These are phyloP conservation scores for Drosophila aff. DNA, from an alignment of 1,140 invertebrate genomes.

Conservation along the genomic window DNA sequence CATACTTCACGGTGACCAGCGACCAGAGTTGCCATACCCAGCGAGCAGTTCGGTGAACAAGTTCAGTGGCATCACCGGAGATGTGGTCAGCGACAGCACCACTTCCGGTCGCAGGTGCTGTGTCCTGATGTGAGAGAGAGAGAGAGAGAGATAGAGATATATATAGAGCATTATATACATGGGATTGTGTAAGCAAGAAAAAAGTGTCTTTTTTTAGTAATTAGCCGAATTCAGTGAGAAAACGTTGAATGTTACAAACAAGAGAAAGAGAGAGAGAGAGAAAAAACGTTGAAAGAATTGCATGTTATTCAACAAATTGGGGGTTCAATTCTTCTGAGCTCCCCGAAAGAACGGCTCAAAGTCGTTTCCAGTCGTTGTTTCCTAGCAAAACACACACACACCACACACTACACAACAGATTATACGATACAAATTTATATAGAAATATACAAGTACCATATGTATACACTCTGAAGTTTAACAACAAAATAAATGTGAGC, in stretches of 20 bases:
- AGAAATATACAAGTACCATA: constrained; percentile 46
- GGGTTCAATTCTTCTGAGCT: constrained; percentile 71
- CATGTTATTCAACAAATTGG: constrained; percentile 23
- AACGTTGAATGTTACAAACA: constrained; percentile 41
- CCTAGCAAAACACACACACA: constrained; percentile 54
- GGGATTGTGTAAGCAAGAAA: constrained; percentile 43
- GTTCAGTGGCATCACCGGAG: constrained; percentile 89
- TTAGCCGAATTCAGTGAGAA: constrained; percentile 59
- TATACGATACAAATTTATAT: constrained; percentile 52
- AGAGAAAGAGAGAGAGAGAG: background rate
- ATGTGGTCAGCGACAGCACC: constrained; percentile 88
- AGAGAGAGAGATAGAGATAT: background rate
- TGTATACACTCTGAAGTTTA: constrained; percentile 50
- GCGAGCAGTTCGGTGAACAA: constrained; percentile 80
- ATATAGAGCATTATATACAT: constrained; percentile 16
- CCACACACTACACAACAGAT: constrained; percentile 37
- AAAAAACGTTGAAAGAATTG: constrained; percentile 7
- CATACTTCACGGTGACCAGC: no score
- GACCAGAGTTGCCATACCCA: no score
- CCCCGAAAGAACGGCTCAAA: constrained; percentile 59
- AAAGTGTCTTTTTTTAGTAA: constrained; percentile 78
- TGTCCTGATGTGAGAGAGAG: constrained; percentile 71
- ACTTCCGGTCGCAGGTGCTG: constrained; percentile 88
- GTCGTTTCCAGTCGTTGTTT: constrained; percentile 67
- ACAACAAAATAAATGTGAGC: constrained; percentile 56